phyloP scores from a whole-genome alignment of 1,140 invertebrate species.

The Zeugodacus cucurbitae region DNA sequence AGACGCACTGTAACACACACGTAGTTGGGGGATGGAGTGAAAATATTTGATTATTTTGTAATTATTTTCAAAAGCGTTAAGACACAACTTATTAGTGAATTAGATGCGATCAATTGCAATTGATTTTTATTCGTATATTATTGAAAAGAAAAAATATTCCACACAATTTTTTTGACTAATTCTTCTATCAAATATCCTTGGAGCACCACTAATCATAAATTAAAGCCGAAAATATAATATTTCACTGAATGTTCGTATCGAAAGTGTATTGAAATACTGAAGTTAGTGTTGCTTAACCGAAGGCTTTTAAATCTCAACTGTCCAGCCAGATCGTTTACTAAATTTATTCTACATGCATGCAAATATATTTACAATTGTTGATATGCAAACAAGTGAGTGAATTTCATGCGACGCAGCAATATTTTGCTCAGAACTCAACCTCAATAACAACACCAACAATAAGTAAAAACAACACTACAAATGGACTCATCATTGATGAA shows the following conservation, averaged over 20 bases:
- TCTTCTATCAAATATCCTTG: not conserved
- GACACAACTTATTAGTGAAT: too few relatives aligned
- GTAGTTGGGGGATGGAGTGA: not conserved
- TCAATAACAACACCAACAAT: not conserved
- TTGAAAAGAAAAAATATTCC: not conserved
- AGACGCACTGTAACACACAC: slow-evolving; percentile 21
- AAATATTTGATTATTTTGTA: not conserved
- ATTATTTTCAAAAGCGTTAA: too few relatives aligned
- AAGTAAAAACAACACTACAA: not conserved
- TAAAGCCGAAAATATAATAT: not conserved
- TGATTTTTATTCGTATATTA: not conserved
- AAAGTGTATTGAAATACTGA: slow-evolving; percentile 1
- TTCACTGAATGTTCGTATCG: not conserved
- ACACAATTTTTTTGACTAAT: not conserved
- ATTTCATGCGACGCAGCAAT: not conserved
- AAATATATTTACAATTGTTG: not conserved
- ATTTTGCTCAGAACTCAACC: not conserved
- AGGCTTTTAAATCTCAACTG: slow-evolving; percentile 16
- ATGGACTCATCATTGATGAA: not conserved
- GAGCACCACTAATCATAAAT: not conserved
- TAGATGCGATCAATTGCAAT: not conserved
- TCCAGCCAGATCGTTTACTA: not conserved
- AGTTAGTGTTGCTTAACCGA: not conserved
- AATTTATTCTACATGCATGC: not conserved
- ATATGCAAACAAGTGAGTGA: not conserved